phyloP scores from a whole-genome alignment of 1,140 invertebrate genomes.

The Chelonus insularis region DNA sequence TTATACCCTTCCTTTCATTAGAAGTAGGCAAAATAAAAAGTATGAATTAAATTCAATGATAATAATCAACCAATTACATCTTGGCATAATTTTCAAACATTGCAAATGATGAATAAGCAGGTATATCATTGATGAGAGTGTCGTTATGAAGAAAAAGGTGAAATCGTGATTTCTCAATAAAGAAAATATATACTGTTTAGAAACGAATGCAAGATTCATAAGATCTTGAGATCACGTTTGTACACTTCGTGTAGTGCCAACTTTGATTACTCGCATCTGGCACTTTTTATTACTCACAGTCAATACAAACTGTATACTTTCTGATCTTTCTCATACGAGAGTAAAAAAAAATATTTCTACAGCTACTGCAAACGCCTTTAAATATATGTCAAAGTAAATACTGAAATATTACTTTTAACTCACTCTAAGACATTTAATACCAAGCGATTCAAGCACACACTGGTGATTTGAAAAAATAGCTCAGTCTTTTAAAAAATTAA shows the following conservation, averaged over 20 bases:
- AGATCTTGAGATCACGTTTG: not conserved
- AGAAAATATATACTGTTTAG: slow-evolving; percentile 2
- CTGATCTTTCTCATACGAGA: no score
- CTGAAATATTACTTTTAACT: no score
- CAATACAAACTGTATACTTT: no score
- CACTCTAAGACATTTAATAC: no score
- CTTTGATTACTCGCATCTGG: no score
- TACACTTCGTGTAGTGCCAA: not conserved
- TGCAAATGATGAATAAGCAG: slow-evolving; percentile 14
- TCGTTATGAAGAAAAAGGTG: slow-evolving; percentile 18
- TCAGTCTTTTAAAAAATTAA: no score
- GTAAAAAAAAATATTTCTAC: no score
- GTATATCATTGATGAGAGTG: not conserved
- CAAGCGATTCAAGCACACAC: no score
- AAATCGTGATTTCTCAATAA: slow-evolving; percentile 28
- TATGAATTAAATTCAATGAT: slow-evolving; percentile 18
- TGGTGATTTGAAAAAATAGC: no score
- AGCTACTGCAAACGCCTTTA: no score
- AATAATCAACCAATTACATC: slow-evolving; percentile 6
- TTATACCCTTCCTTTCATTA: not conserved
- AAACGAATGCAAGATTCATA: slow-evolving; percentile 6
- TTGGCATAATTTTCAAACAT: slow-evolving; percentile 1
- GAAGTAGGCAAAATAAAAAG: not conserved
- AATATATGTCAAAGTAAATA: no score
- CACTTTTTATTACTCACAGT: no score